Percentiles rank a stretch among this genome's conserved stretches.
Evolutionary conservation across 2,113 vertebrate species (phyloP).

Genomic region (Lycocorax pyrrhopterus): DNA sequence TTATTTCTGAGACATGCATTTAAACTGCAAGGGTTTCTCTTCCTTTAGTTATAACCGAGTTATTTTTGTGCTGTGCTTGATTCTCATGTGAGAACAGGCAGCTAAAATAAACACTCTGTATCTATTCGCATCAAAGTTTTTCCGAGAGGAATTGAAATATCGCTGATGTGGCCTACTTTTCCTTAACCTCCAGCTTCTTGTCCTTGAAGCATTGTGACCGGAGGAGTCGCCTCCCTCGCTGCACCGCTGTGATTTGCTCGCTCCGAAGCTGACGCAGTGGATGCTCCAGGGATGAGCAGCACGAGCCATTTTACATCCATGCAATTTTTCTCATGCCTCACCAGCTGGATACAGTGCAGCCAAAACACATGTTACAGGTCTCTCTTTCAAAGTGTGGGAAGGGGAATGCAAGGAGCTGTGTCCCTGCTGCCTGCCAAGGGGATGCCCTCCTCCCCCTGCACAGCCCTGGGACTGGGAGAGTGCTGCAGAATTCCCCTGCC

Average conservation of each 20-base stretch:
- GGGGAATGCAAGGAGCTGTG: not conserved
- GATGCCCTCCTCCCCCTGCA: accelerated
- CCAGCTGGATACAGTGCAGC: not conserved
- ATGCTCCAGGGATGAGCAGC: conserved; percentile 60
- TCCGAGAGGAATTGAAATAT: not conserved
- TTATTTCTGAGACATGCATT: not conserved
- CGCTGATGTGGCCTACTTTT: not conserved
- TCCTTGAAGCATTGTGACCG: not conserved
- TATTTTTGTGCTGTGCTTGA: not conserved
- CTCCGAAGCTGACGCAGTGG: conserved; percentile 12
- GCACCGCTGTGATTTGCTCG: accelerated
- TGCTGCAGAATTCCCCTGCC: not conserved
- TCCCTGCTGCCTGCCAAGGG: not conserved
- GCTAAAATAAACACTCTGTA: conserved; percentile 18
- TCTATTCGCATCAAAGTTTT: not conserved
- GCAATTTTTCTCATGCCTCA: not conserved
- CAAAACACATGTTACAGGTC: accelerated
- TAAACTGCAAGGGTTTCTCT: not conserved
- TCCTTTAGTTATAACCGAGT: not conserved
- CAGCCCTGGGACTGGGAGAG: not conserved
- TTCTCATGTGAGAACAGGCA: conserved; percentile 12
- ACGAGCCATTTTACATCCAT: not conserved
- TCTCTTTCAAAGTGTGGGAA: not conserved
- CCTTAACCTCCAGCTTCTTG: not conserved
- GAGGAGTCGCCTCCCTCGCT: not conserved